Percentiles rank a stretch among this genome's conserved stretches.
These are phyloP conservation scores for Aricia agestis DNA, from an alignment of 1,140 invertebrate species.

Conservation along the genomic window DNA sequence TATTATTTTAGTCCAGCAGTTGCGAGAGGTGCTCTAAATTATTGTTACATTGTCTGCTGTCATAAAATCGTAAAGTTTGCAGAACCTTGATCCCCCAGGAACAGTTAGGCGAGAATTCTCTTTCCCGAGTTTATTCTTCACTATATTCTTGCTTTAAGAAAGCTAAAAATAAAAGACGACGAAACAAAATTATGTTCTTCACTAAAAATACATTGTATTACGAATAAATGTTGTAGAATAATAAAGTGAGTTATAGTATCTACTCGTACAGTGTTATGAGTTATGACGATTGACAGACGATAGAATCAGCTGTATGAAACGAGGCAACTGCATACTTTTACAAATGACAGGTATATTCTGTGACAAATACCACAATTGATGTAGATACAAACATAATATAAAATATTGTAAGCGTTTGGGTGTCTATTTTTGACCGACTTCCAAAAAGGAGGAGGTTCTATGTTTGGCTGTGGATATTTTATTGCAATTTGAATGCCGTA, in stretches of 20 bases:
- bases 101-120: not conserved
- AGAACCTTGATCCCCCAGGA: not conserved
- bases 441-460: too few species aligned
- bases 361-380: too few species aligned
- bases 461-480: too few species aligned
- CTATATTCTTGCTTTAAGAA: not conserved
- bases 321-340: too few species aligned
- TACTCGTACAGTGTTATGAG: not conserved
- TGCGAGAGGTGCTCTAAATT: not conserved
- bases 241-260: not conserved
- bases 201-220: not conserved
- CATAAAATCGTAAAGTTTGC: not conserved
- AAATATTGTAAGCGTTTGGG: too few species aligned
- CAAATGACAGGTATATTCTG: too few species aligned
- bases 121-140: not conserved
- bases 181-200: not conserved
- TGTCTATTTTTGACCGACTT: too few species aligned
- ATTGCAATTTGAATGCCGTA: too few species aligned
- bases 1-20: not conserved
- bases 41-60: not conserved
- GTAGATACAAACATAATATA: too few species aligned
- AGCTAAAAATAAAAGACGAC: not conserved
- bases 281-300: not conserved
- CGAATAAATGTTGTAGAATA: not conserved
- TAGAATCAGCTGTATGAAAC: not conserved